Base-by-base conservation (phyloP, 2,888 invertebrate species). In the Monopis laevigella region DNA sequence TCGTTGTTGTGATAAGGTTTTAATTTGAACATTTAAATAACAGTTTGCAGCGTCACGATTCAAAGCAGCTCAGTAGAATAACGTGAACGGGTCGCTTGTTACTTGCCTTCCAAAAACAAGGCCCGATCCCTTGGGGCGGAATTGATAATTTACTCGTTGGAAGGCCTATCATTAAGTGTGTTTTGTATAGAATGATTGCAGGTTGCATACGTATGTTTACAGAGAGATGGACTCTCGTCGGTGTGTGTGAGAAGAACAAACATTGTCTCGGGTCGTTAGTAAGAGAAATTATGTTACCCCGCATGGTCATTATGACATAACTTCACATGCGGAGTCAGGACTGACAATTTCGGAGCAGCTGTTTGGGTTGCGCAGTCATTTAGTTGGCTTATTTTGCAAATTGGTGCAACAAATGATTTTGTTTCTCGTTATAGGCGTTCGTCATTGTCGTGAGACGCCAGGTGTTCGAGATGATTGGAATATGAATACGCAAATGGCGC, bases 111-210 rank as follows among this genome's bases (percentile, higher is more conserved):
- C 64, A 65, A 73, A 77, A 74, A 73, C 65, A 63, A 62, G 62
- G 58, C 58, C 55, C 53, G 58, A 57, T 59, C 70, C 77, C 77
- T 72, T 55, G 63, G 67, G 74, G 77, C 74, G 61, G 73, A 71
- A 77, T 77, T 78, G 80, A 78, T 78, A 80, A 80, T 80, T 78
- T 78, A 74, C 77, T 71, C 59, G 65, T 74, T 70, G 64, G 61
- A 64, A 77, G 71, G 71, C 70, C 74, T 77, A 77, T 80, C 65
- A 80, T 80, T 78, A 80, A 65, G 66, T 60, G 55, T 58, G 65
- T 65, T 65, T 62, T 59, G 59, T 62, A 64, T 61, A 62, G 59
- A 66, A 68, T 77, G 75, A 80, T 80, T 78, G 63, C 63, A 52
- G 67, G 78, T 67, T 75, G 58, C 63, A 59, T 58, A 56, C 59